Conservation (phyloP, 1,140 invertebrate species). For the Cepaea nemoralis region DNA sequence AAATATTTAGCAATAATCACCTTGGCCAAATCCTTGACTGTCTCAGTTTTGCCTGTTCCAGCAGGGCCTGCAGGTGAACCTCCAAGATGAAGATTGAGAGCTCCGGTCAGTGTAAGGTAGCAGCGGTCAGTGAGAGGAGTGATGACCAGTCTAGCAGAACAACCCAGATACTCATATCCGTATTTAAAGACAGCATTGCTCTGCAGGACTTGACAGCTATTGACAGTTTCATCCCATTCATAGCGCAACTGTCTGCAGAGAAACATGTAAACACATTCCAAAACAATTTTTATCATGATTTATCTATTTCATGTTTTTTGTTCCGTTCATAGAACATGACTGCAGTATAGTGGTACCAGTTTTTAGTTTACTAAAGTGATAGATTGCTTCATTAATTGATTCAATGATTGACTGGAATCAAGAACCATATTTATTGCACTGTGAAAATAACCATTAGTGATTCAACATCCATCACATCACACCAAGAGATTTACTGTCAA, state of each 20-base stretch:
- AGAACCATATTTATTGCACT: too few species aligned
- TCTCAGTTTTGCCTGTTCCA: conserved; percentile 73
- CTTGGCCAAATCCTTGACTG: conserved; percentile 87
- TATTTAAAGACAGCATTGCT: conserved; percentile 72
- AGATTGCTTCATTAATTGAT: too few species aligned
- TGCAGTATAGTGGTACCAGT: too few species aligned
- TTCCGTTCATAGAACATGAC: too few species aligned
- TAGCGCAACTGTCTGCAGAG: conserved; percentile 72
- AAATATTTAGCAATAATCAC: conserved; percentile 45
- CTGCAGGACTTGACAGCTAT: conserved; percentile 72
- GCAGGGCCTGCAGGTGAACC: conserved; percentile 73
- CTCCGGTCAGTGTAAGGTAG: conserved; percentile 86
- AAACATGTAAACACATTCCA: too few species aligned
- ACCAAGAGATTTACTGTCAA: too few species aligned
- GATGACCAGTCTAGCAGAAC: conserved; percentile 71
- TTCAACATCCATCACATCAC: too few species aligned
- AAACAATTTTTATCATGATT: too few species aligned
- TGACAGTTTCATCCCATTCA: conserved; percentile 71
- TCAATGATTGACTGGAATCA: too few species aligned
- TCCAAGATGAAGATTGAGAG: conserved; percentile 85
- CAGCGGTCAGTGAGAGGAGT: conserved; percentile 73
- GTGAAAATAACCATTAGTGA: too few species aligned
- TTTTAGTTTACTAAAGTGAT: too few species aligned
- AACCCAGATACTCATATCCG: conserved; percentile 73
- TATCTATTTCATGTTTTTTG: too few species aligned